Base-by-base conservation (phyloP, 2,888 invertebrate genomes). In the Panopea generosa region DNA sequence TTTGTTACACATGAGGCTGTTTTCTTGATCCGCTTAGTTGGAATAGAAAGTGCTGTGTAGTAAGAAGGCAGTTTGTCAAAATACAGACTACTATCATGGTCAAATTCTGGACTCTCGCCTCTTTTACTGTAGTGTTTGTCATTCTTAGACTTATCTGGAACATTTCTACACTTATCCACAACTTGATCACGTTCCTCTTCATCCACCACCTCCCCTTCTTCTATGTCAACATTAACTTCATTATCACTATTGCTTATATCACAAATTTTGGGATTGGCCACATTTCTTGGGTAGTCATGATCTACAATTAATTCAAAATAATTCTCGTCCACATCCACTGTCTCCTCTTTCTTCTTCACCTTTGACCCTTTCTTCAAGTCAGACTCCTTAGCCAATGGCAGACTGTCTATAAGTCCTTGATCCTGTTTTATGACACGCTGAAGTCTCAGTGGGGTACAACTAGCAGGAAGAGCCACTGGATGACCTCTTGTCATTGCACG, bases 211-310 rank as follows among this genome's bases (percentile, higher is more conserved):
- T 84, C 83, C n/a, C 77, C 83, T 52, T 85, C 84, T 55, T 85
- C 85, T 50, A 77, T 43, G 29, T 76, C 79, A 14, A 60, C 33
- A 22, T 18, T 38, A 14, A n/a, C 57, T 38, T 63, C 57, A 27
- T 43, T 55, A 43, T 29, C 49, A 26, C 45, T 11, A 3, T 57
- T 27, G 45, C 2, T 20, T 50, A 16, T 47, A 16, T 43, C 27
- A 16, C 29, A 52, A 26, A 61, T 29, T 38, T 61, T 55, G 16
- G 43, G 56, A n/a, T 40, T 60, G 9, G 29, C 33, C 47, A 24
- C 50, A 52, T 50, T 65, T 33, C 63, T 73, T 84, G 95, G 95
- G 84, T 95, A 95, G 90, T 94, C 94, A 86, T 95, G 95, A 89
- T 95, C 95, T 73, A 94, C 89, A 91, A 85, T 93, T 87, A 83